Evolutionary conservation across 2,113 vertebrate species (phyloP), one percentile per base, ranked within the genome.

Genomic region (Microtus oregoni): DNA sequence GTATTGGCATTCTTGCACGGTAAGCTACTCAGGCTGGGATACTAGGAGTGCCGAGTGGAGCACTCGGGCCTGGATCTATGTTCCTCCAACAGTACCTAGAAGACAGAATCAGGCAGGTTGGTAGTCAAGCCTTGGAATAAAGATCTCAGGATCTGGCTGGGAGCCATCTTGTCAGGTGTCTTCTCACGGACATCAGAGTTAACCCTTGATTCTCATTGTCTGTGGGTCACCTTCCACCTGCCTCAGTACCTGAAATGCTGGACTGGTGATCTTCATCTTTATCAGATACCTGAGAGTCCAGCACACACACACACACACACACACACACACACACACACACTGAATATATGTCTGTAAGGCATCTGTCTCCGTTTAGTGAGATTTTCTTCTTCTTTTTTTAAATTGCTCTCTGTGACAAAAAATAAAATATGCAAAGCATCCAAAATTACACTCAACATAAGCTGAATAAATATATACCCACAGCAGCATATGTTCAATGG

Each of bases 401-500:
- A 93, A 94, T 86, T 92, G 55, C 92, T 72, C 90, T 83, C 78
- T 94, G 90, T 6, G 35, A 90, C 52, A 91, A 91, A 97, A 97
- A 97, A 86, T 1, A 4, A 98, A 98, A 97, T 96, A 97, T 97
- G 95, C 94, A 92, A 95, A 97, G 77, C 65, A 61, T 96, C 90
- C 96, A 82, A 95, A 96, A 92, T 90, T 96, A 91, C 89, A 97
- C 91, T 92, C 83, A 90, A 28, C 94, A 85, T 19, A 87, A 96
- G 94, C 97, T 94, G 67, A 94, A 89, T 55, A 88, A 89, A 97
- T 83, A 85, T 94, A 76, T 96, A 44, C 76, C 68, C 94, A 73
- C 94, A 94, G 67, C 82, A 94, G 96, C 97, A 97, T 96, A 91
- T 97, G 95, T 82, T 98, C 97, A 86, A 76, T 97, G 97, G 89